Conservation (phyloP, 1,140 invertebrate genomes). For the Ooceraea biroi region DNA sequence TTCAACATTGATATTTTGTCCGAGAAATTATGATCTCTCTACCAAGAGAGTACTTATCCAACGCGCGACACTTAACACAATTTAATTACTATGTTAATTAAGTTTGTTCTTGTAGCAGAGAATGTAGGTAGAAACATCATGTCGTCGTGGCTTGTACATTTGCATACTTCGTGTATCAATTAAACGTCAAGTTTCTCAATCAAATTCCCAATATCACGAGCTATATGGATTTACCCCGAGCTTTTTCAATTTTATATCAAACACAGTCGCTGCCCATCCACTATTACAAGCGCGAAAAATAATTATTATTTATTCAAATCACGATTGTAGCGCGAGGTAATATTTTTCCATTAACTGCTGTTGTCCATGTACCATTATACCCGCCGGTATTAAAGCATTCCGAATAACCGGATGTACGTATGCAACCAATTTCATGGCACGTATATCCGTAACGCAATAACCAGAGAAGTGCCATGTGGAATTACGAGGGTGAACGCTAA, state of each 20-base stretch:
- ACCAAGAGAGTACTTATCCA: neutral
- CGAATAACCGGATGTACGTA: conserved; percentile 15
- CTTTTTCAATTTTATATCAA: neutral
- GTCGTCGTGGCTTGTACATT: neutral
- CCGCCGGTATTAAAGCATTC: neutral
- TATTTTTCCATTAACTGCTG: neutral
- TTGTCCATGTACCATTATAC: neutral
- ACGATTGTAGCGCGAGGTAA: neutral
- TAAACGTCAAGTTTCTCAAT: conserved; percentile 3
- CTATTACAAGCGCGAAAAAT: too few relatives aligned
- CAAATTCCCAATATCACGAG: too few relatives aligned
- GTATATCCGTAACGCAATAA: conserved; percentile 9
- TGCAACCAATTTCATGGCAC: conserved; percentile 23
- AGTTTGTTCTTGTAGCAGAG: neutral
- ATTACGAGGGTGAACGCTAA: neutral
- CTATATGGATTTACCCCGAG: neutral
- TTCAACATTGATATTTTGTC: neutral
- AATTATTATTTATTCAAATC: too few relatives aligned
- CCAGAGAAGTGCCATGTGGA: neutral
- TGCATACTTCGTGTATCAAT: neutral
- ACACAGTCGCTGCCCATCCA: neutral
- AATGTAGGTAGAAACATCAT: conserved; percentile 11
- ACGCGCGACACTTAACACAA: neutral
- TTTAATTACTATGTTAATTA: conserved; percentile 49
- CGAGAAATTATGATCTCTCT: neutral